Percentiles rank a stretch among this genome's conserved stretches.
Conservation (phyloP, 2,797 vertebrate genomes). For the Craterocephalus amniculus region DNA sequence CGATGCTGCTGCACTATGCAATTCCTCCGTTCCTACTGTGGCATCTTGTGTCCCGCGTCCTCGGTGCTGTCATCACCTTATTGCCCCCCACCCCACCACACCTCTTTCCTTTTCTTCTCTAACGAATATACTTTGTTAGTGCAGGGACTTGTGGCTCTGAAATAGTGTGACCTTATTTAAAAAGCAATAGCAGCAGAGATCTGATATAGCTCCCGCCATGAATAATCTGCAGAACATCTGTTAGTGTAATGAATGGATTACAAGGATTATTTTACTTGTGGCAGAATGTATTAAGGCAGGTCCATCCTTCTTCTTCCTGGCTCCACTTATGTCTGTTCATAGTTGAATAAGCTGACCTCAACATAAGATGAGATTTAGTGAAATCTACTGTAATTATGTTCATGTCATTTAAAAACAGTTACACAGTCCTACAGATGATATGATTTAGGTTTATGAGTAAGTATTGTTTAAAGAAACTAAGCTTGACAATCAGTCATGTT, state of each 20-base stretch:
- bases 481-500: slow-evolving; percentile 59
- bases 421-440: neutral
- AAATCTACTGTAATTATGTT: slow-evolving; percentile 20
- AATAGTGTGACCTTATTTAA: slow-evolving; percentile 58
- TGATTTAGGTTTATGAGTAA: slow-evolving; percentile 16
- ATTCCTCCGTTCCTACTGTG: slow-evolving; percentile 44
- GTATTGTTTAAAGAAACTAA: slow-evolving; percentile 32
- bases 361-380: slow-evolving; percentile 41
- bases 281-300: slow-evolving; percentile 24
- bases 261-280: slow-evolving; percentile 30
- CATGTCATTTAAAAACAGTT: slow-evolving; percentile 28
- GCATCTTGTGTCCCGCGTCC: slow-evolving; percentile 39
- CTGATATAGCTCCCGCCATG: slow-evolving; percentile 24
- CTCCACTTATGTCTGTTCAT: slow-evolving; percentile 37
- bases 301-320: slow-evolving; percentile 17
- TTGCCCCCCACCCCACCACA: too few relatives aligned
- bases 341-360: slow-evolving; percentile 44
- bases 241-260: slow-evolving; percentile 29
- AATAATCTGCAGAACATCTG: slow-evolving; percentile 41
- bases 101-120: slow-evolving; percentile 35
- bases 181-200: slow-evolving; percentile 66
- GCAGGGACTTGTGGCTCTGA: slow-evolving; percentile 52
- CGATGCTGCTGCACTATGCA: slow-evolving; percentile 73
- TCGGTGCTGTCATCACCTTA: slow-evolving; percentile 46
- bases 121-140: slow-evolving; percentile 31